Conservation (phyloP, 2,888 invertebrate species). For the Venusia cambrica region DNA sequence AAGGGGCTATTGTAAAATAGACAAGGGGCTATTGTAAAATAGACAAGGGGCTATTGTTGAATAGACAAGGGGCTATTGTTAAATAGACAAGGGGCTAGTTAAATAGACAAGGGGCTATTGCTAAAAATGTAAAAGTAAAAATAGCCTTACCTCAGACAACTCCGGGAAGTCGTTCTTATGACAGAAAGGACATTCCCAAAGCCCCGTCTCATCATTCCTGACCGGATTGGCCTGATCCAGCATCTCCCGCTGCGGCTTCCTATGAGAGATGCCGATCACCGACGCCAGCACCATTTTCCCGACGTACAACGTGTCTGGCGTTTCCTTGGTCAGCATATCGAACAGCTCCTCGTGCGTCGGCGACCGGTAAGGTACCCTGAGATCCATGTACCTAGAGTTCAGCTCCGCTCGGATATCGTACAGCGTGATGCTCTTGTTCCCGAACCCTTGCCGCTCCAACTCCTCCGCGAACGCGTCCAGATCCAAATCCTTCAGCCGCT, state of each 20-base stretch:
- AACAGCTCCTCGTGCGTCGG: conserved; percentile 94
- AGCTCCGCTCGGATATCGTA: conserved; percentile 98
- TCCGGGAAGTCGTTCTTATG: conserved; percentile 97
- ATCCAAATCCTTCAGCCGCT: conserved; percentile 96
- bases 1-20: too few relatives aligned
- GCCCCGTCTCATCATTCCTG: conserved; percentile 94
- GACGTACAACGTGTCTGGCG: conserved; percentile 95
- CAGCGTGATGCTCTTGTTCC: conserved; percentile 95
- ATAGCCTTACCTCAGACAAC: conserved; percentile 85
- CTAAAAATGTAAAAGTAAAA: too few relatives aligned
- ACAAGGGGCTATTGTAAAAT: too few relatives aligned
- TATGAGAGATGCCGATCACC: conserved; percentile 90
- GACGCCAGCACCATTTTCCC: conserved; percentile 92
- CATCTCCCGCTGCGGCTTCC: conserved; percentile 95
- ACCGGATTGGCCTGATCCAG: conserved; percentile 97
- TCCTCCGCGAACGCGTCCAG: conserved; percentile 99
- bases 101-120: too few relatives aligned
- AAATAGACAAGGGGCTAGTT: too few relatives aligned
- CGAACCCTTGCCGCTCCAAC: conserved; percentile 93
- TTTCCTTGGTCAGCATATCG: conserved; percentile 97
- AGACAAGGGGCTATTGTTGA: too few relatives aligned
- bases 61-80: too few relatives aligned
- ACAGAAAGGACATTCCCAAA: conserved; percentile 99
- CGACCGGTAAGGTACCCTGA: conserved; percentile 88
- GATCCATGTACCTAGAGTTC: conserved; percentile 95